Percentiles rank a stretch among this genome's conserved stretches.
phyloP scores from a whole-genome alignment of 2,888 invertebrate genomes.

The Leptopterna dolabrata region DNA sequence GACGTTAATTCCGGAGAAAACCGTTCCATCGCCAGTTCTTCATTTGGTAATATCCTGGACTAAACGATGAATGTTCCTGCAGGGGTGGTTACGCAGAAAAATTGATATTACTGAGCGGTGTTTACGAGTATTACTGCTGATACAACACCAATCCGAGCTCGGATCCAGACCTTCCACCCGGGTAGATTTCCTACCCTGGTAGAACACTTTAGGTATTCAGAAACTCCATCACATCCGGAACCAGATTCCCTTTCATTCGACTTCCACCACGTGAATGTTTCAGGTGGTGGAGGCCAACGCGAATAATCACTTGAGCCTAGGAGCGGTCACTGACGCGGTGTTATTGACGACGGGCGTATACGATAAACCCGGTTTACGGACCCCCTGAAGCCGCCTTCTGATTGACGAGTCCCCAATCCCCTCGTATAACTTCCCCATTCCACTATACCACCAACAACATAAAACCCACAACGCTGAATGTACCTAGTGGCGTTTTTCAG shows the following conservation, averaged over 20 bases:
- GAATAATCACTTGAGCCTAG: neutral
- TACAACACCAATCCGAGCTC: no score
- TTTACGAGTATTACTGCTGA: no score
- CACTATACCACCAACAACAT: no score
- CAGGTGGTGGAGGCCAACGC: neutral
- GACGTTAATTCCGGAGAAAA: no score
- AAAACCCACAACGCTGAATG: no score
- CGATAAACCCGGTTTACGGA: neutral
- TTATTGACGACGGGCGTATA: neutral
- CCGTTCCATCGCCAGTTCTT: no score
- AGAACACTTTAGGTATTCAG: neutral
- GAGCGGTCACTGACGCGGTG: neutral
- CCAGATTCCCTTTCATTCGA: neutral
- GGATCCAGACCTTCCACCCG: no score
- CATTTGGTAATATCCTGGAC: no score
- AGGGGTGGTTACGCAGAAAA: no score
- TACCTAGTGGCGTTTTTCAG: neutral
- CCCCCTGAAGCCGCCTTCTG: neutral
- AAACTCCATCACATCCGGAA: neutral
- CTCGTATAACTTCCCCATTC: neutral
- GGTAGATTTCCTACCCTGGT: no score
- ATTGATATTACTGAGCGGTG: no score
- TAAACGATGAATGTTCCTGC: no score
- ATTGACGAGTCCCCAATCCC: neutral
- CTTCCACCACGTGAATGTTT: neutral